Evolutionary conservation across 2,888 invertebrate species (phyloP).

Genomic region (Mythimna loreyi): DNA sequence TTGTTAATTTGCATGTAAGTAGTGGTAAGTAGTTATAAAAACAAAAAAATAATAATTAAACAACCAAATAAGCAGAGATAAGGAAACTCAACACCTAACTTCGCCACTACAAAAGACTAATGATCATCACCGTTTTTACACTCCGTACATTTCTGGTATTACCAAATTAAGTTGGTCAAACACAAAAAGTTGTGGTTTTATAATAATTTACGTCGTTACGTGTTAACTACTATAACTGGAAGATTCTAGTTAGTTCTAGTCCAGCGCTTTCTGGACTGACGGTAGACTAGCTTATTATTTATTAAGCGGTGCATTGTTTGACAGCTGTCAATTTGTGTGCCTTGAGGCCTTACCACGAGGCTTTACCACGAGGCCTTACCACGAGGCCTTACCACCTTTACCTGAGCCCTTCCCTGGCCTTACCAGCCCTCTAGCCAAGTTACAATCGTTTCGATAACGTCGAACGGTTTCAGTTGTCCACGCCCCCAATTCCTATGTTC

Average conservation of each 20-base stretch:
- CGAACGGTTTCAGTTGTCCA: no score
- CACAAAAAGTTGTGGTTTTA: constrained; percentile 24
- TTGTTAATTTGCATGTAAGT: no score
- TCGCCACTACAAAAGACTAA: constrained; percentile 15
- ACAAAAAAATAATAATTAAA: no score
- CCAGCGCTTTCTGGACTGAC: constrained; percentile 11
- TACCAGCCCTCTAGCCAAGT: no score
- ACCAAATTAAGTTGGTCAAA: constrained; percentile 17
- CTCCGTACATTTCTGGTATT: constrained; percentile 17
- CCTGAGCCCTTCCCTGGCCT: no score
- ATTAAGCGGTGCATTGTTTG: constrained; percentile 1
- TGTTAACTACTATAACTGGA: constrained; percentile 16
- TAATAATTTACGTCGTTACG: constrained; percentile 27
- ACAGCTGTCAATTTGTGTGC: constrained; percentile 4
- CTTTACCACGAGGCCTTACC: no score
- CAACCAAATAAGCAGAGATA: neutral
- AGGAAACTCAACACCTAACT: constrained; percentile 10
- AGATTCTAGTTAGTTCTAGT: constrained; percentile 28
- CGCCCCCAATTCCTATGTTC: no score
- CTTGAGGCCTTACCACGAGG: no score
- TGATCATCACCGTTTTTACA: constrained; percentile 14
- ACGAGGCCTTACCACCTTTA: no score
- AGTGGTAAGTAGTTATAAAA: no score
- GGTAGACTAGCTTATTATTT: neutral
- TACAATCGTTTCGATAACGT: no score